Percentiles rank a stretch among this genome's conserved stretches.
Conservation (phyloP, 2,113 vertebrate genomes). For the Tetrax tetrax region DNA sequence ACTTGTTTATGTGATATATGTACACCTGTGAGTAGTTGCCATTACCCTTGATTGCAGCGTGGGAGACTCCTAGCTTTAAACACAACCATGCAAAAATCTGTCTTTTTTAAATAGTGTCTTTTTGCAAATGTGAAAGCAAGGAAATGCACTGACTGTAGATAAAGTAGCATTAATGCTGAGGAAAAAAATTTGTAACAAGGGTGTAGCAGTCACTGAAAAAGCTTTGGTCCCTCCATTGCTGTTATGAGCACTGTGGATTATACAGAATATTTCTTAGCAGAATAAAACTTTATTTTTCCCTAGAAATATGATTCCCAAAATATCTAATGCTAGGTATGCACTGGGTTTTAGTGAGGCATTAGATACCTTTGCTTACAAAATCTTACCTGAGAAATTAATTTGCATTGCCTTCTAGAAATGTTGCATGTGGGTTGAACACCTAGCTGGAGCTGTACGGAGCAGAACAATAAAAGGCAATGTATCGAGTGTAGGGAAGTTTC, state of each 20-base stretch:
- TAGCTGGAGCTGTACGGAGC: background rate
- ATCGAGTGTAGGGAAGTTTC: conserved; percentile 30
- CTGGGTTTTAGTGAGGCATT: background rate
- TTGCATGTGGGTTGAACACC: background rate
- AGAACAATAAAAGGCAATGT: conserved; percentile 38
- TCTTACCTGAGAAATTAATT: conserved; percentile 14
- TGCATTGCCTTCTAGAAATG: background rate
- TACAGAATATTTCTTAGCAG: background rate
- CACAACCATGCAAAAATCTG: conserved; percentile 46
- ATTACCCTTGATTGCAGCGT: conserved; percentile 74
- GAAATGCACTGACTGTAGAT: conserved; percentile 54
- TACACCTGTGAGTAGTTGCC: conserved; percentile 73
- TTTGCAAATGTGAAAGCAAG: conserved; percentile 53
- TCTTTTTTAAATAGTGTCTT: conserved; percentile 24
- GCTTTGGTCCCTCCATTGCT: background rate
- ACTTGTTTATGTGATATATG: conserved; percentile 72
- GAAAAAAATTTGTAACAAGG: background rate
- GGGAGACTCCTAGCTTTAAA: conserved; percentile 57
- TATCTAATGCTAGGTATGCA: background rate
- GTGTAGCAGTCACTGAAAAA: background rate
- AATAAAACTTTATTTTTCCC: background rate
- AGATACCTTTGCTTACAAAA: background rate
- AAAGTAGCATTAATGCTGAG: conserved; percentile 13
- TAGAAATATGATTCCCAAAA: conserved; percentile 12
- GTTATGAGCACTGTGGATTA: background rate